Base-by-base conservation (phyloP, 2,797 vertebrate species). In the Meriones psammophilus region DNA sequence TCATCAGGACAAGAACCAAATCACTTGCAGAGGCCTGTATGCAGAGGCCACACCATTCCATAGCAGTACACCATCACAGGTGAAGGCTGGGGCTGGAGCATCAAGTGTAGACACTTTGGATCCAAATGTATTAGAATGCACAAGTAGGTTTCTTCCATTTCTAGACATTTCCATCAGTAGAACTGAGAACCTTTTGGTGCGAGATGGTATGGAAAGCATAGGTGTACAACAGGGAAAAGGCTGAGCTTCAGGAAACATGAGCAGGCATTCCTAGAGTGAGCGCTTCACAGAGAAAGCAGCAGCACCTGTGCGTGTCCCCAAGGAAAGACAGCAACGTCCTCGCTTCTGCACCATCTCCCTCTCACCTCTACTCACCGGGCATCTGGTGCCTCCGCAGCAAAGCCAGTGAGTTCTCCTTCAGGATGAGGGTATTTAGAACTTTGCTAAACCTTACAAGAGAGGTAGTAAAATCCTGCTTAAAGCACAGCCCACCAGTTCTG, bases 381-480 rank as follows among this genome's bases (percentile, higher is more conserved):
- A 60, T 9, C 93, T 89, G 95, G 94, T 62, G 86, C 87, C 97
- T 97, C 93, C 69, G 94, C 77, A 96, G 88, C 77, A 87, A 95
- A 96, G 84, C 94, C 94, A 95, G 33, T 26, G 90, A 93, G 69
- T 80, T 92, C 89, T 92, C 73, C 96, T 95, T 93, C 91, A 91
- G 96, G 93, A 96, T 91, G 89, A 64, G 66, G 81, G 60, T 95
- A 93, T 94, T 96, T 79, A 95, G 94, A 96, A 94, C 87, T 97
- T 89, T 97, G 94, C 91, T 94, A 96, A 97, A 68, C 89, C 89
- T 96, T 97, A 91, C n/a, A 88, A 95, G 94, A 98, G 97, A 98
- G 97, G 97, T 98, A 98, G 97, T 97, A 86, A 97, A 97, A 96
- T 97, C 95, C 87, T 91, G 94, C 95, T 92, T 84, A 92, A 36